Evolutionary conservation across 1,140 invertebrate genomes (phyloP).

Genomic region (Nebria ingens): DNA sequence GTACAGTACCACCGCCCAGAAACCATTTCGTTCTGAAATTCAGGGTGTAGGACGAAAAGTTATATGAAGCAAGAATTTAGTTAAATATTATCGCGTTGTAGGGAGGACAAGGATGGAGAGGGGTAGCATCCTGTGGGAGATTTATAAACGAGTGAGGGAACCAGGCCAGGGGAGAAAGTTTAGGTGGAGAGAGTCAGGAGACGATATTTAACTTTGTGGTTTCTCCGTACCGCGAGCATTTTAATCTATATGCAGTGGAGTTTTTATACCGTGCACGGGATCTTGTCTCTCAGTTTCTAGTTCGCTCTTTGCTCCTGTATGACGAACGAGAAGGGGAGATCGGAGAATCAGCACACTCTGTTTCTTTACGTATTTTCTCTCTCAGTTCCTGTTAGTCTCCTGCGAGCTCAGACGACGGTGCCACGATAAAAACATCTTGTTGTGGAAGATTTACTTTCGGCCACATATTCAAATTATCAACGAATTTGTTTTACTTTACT

Average conservation of each 20-base stretch:
- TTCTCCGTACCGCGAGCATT: constrained; percentile 29
- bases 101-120: constrained; percentile 21
- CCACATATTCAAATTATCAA: constrained; percentile 37
- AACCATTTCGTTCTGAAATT: constrained; percentile 8
- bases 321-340: no score
- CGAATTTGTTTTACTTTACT: constrained; percentile 33
- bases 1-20: no score
- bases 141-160: constrained; percentile 26
- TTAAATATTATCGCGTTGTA: constrained; percentile 32
- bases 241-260: constrained; percentile 35
- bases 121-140: constrained; percentile 30
- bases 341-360: no score
- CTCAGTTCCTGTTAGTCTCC: not conserved
- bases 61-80: constrained; percentile 33
- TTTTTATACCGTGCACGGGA: constrained; percentile 16
- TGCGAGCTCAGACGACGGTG: constrained; percentile 20
- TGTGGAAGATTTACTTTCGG: constrained; percentile 33
- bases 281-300: constrained; percentile 4
- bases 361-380: not conserved
- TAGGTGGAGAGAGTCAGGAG: not conserved
- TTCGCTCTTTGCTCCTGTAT: no score
- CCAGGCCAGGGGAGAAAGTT: constrained; percentile 19
- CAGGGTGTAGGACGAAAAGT: constrained; percentile 17
- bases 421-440: constrained; percentile 36
- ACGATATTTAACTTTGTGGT: constrained; percentile 31